Conservation (phyloP, 2,888 invertebrate genomes). For the Agrochola circellaris region DNA sequence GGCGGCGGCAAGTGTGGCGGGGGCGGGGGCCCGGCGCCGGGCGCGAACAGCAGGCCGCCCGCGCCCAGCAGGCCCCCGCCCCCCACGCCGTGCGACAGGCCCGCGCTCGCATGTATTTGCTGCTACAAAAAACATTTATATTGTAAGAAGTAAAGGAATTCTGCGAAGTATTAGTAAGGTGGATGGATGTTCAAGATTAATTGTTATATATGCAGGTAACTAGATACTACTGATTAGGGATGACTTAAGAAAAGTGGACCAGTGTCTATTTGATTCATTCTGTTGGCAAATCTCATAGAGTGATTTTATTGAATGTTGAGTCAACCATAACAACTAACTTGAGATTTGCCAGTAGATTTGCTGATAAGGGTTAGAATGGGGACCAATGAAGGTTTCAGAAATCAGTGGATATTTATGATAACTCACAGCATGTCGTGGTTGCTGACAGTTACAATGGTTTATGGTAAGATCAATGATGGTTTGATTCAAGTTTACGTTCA, state of each 20-base stretch:
- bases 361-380: neutral
- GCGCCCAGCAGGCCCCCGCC: conserved; percentile 74
- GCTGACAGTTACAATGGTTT: neutral
- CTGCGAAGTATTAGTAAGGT: conserved; percentile 26
- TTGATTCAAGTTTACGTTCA: neutral
- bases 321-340: conserved; percentile 3
- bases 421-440: neutral
- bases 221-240: neutral
- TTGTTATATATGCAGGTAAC: neutral
- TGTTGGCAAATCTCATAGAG: conserved; percentile 10
- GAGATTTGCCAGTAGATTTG: conserved; percentile 5
- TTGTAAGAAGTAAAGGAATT: conserved; percentile 27
- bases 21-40: conserved; percentile 86
- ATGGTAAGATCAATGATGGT: neutral
- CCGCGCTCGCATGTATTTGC: conserved; percentile 97
- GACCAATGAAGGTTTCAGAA: neutral
- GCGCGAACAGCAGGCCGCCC: conserved; percentile 86
- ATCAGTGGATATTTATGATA: neutral
- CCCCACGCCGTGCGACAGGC: conserved; percentile 89
- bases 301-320: neutral
- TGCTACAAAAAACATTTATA: conserved; percentile 90
- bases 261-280: neutral
- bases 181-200: neutral
- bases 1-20: conserved; percentile 91
- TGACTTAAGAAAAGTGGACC: conserved; percentile 5